These are phyloP conservation scores for Agonopterix subpropinquella DNA, from an alignment of 2,888 invertebrate genomes.

Conservation along the genomic window DNA sequence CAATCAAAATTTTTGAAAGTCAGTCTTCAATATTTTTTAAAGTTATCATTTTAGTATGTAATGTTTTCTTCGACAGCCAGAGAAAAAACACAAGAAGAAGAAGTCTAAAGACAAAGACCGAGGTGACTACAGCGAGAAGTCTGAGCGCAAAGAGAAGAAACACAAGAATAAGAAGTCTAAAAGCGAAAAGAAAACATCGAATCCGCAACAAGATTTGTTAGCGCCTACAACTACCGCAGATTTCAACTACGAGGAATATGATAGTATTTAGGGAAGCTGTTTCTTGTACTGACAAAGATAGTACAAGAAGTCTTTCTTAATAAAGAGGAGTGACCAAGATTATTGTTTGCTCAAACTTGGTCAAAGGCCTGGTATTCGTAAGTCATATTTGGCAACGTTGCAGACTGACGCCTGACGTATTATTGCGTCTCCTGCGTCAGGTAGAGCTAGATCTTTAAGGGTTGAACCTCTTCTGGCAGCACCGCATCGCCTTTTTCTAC, in stretches of 20 bases:
- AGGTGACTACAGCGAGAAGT: slow-evolving; percentile 66
- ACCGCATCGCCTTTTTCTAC: too few relatives aligned
- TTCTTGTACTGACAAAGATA: neutral
- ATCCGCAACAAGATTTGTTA: slow-evolving; percentile 63
- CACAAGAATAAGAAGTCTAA: slow-evolving; percentile 73
- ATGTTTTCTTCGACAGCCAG: slow-evolving; percentile 39
- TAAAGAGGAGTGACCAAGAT: too few relatives aligned
- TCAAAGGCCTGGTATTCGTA: too few relatives aligned
- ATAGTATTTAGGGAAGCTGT: slow-evolving; percentile 41
- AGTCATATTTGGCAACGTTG: too few relatives aligned
- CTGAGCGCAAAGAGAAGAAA: slow-evolving; percentile 72
- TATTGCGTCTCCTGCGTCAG: too few relatives aligned
- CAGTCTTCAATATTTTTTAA: neutral
- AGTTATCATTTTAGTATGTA: slow-evolving; percentile 10
- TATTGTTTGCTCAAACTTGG: too few relatives aligned
- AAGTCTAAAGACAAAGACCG: slow-evolving; percentile 72
- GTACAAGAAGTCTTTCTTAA: too few relatives aligned
- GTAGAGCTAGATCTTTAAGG: too few relatives aligned
- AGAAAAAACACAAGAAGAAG: slow-evolving; percentile 74
- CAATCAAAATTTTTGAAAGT: too few relatives aligned
- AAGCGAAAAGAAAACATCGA: slow-evolving; percentile 57
- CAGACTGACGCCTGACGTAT: too few relatives aligned
- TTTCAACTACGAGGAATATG: slow-evolving; percentile 57
- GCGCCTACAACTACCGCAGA: slow-evolving; percentile 38
- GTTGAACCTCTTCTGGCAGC: too few relatives aligned